These are phyloP conservation scores for Ptilonorhynchus violaceus DNA, from an alignment of 2,113 vertebrate genomes.

Conservation along the genomic window DNA sequence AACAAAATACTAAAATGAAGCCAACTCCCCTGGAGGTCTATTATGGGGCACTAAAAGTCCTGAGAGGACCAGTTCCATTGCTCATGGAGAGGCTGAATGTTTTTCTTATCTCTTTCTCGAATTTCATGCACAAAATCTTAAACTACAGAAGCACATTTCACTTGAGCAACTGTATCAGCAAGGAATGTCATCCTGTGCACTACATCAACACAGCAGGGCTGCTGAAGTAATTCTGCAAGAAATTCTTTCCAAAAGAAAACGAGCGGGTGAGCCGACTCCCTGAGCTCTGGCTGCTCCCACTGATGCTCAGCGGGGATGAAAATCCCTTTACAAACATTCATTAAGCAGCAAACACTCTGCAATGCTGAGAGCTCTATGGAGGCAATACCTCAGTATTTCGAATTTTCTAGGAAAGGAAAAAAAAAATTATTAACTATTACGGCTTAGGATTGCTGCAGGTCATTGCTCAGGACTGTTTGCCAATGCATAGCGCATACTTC, in stretches of 20 bases:
- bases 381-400: not conserved
- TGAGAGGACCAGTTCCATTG: not conserved
- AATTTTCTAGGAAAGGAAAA: not conserved
- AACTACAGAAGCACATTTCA: not conserved
- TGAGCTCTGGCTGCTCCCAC: not conserved
- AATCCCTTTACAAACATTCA: not conserved
- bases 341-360: not conserved
- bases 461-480: not conserved
- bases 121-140: not conserved
- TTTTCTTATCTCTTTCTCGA: not conserved
- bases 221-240: not conserved
- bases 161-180: not conserved
- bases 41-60: not conserved
- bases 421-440: not conserved
- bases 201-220: not conserved
- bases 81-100: not conserved
- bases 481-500: not conserved
- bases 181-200: not conserved
- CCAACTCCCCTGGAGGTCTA: rapidly evolving
- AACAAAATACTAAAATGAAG: not conserved
- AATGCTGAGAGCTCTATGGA: not conserved
- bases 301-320: not conserved
- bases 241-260: not conserved
- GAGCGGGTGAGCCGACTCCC: not conserved
- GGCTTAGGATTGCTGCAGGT: not conserved